Percentiles rank a stretch among this genome's conserved stretches.
Evolutionary conservation across 2,797 vertebrate genomes (phyloP).

Genomic region (Epinephelus coioides): DNA sequence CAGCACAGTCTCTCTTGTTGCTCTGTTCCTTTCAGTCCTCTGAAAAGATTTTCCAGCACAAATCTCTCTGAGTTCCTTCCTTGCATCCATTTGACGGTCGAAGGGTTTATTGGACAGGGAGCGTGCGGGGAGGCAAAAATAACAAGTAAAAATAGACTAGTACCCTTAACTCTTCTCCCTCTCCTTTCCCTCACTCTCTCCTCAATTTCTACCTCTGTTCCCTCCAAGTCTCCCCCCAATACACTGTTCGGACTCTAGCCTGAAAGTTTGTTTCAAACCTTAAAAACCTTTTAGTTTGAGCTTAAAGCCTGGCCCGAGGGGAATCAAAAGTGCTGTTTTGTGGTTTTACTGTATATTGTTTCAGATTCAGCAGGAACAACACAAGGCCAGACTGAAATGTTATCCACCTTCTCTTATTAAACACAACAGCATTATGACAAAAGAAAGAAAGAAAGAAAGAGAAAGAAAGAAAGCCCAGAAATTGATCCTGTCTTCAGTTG

Average conservation of each 20-base stretch:
- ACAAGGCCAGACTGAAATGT: conserved; percentile 12
- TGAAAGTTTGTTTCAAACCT: conserved; percentile 13
- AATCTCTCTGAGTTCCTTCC: conserved; percentile 21
- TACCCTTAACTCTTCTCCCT: not conserved
- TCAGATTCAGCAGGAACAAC: conserved; percentile 24
- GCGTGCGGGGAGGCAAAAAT: conserved; percentile 5
- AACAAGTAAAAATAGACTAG: conserved; percentile 32
- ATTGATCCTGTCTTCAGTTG: conserved; percentile 29
- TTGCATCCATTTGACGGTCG: conserved; percentile 32
- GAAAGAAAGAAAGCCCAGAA: not conserved
- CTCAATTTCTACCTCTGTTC: not conserved
- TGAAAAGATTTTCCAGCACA: conserved; percentile 11
- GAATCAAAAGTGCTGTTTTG: conserved; percentile 19
- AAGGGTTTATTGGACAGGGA: conserved; percentile 35
- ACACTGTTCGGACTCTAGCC: not conserved
- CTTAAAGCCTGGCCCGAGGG: not conserved
- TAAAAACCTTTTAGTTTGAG: conserved; percentile 36
- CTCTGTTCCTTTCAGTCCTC: not conserved
- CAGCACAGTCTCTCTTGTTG: not conserved
- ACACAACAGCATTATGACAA: conserved; percentile 9
- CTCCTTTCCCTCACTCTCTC: not conserved
- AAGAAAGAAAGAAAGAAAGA: not conserved
- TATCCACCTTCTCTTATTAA: conserved; percentile 6
- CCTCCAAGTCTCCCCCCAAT: not conserved
- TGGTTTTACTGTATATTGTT: conserved; percentile 17